phyloP scores from a whole-genome alignment of 2,888 invertebrate species.

The Lycophotia porphyrea region DNA sequence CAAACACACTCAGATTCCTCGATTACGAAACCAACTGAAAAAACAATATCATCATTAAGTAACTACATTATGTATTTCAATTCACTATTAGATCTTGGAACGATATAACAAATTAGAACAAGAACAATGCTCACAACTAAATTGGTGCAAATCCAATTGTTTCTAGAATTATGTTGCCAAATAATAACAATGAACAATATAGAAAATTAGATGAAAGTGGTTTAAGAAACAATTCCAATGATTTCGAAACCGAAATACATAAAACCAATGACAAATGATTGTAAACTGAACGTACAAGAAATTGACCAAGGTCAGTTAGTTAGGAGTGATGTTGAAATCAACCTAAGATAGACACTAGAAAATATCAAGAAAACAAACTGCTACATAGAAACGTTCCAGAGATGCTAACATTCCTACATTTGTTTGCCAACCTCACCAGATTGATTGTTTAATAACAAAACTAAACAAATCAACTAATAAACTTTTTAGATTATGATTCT shows the following conservation, averaged over 20 bases:
- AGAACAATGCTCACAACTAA: slow-evolving; percentile 50
- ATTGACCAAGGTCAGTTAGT: slow-evolving; percentile 9
- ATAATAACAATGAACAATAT: slow-evolving; percentile 12
- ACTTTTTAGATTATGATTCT: background rate
- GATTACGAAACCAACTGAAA: slow-evolving; percentile 28
- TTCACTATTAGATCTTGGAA: slow-evolving; percentile 50
- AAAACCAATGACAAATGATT: background rate
- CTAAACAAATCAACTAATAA: too few species aligned
- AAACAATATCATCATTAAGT: slow-evolving; percentile 47
- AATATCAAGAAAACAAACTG: background rate
- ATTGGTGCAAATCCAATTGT: slow-evolving; percentile 41
- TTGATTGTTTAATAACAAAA: background rate
- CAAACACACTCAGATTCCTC: slow-evolving; percentile 18
- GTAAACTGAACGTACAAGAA: background rate
- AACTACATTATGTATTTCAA: slow-evolving; percentile 41
- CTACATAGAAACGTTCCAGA: background rate
- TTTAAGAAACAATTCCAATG: slow-evolving; percentile 12
- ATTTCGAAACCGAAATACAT: slow-evolving; percentile 31
- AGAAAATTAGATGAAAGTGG: slow-evolving; percentile 37
- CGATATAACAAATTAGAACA: slow-evolving; percentile 37
- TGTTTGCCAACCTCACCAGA: background rate
- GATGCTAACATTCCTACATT: background rate
- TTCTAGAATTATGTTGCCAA: slow-evolving; percentile 27
- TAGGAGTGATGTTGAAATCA: slow-evolving; percentile 2
- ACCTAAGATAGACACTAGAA: background rate